Evolutionary conservation across 2,113 vertebrate genomes (phyloP).

Genomic region (Aleadryas rufinucha): DNA sequence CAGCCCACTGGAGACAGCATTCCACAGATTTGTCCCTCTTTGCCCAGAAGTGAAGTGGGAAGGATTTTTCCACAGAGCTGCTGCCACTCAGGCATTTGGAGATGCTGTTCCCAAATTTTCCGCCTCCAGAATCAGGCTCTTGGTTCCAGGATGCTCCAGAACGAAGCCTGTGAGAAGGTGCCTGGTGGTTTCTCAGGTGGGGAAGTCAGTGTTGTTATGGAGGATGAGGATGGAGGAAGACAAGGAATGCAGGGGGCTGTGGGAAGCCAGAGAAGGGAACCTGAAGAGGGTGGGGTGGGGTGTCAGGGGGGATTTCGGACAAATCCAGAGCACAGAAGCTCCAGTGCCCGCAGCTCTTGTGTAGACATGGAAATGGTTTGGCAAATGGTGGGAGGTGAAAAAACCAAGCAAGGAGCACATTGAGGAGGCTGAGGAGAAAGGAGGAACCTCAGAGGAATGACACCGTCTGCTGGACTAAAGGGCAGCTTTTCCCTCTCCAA

Average conservation of each 20-base stretch:
- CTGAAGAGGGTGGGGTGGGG: background rate
- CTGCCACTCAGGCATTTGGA: background rate
- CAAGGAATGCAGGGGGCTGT: background rate
- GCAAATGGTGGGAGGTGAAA: background rate
- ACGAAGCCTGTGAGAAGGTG: background rate
- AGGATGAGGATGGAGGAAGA: background rate
- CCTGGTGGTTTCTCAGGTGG: no score
- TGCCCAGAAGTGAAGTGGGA: background rate
- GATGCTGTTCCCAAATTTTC: background rate
- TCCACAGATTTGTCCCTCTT: background rate
- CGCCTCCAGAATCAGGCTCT: background rate
- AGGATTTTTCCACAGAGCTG: background rate
- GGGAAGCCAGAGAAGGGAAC: background rate
- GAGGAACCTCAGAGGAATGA: background rate
- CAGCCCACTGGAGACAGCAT: background rate
- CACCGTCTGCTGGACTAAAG: background rate
- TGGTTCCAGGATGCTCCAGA: background rate
- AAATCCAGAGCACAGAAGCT: background rate
- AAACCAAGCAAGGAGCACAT: background rate
- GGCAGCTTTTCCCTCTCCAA: background rate
- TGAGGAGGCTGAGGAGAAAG: background rate
- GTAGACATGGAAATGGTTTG: background rate
- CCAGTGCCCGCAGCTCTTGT: rapidly evolving
- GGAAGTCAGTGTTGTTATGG: background rate
- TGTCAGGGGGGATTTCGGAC: background rate